Base-by-base conservation (phyloP, 2,888 invertebrate genomes). In the Pinctada fucata region DNA sequence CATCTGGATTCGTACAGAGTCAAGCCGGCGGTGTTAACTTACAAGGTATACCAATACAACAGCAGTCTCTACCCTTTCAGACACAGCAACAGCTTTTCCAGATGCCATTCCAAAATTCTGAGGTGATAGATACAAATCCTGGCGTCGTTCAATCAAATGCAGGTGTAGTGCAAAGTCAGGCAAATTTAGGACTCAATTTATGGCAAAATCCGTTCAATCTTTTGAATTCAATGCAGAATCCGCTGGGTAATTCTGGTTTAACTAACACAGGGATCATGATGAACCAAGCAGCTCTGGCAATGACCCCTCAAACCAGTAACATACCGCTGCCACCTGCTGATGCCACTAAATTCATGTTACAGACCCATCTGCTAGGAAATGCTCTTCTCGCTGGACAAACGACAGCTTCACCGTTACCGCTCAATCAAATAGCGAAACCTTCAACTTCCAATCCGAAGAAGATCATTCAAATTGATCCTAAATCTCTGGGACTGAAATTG, bases 381-480 rank as follows among this genome's bases (percentile, higher is more conserved):
- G 31, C 31, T 31, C 31, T 31, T 31, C 31, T 31, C 31, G 31
- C 31, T 31, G 31, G 31, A 31, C 31, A 31, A 1, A 31, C 31
- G 31, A 31, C 31, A 31, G 31, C 31, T 31, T 31, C 31, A 31
- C 31, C 31, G 31, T 31, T 31, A 31, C 31, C 31, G 31, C 31
- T 31, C 31, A 31, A 31, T 31, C 31, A 31, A 31, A 31, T 31
- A 31, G 2, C 6, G 31, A 31, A 31, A 31, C 31, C 31, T 31
- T 31, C 31, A 31, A 31, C 31, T 31, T 31, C 49, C 2, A 67
- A 64, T 52, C 72, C 76, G 2, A 73, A 51, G 10, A 51, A 73
- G 6, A 3, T 73, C 2, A 49, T 73, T 2, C 49, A 73, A 16
- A 73, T 73, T 6, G 66, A 73, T 66, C 66, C 73, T 6, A 64